Percentiles rank a stretch among this genome's conserved stretches.
phyloP scores from a whole-genome alignment of 1,140 invertebrate species.

The Pentalonia nigronervosa region DNA sequence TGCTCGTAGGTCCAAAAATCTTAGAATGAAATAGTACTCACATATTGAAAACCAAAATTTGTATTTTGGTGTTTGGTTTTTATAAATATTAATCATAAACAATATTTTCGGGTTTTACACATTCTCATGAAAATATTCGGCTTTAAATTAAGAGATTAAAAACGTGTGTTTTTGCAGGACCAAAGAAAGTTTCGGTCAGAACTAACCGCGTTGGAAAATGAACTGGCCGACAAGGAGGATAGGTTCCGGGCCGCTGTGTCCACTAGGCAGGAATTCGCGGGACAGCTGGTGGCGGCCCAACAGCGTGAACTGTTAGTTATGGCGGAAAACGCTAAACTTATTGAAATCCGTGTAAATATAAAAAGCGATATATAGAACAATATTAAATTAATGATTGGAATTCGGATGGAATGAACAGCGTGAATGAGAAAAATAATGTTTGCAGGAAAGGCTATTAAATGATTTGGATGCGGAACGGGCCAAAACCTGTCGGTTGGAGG shows the following conservation, averaged over 20 bases:
- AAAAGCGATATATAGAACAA: background rate
- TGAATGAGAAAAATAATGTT: background rate
- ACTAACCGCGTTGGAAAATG: slow-evolving; percentile 38
- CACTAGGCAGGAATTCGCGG: slow-evolving; percentile 41
- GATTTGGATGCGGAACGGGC: slow-evolving; percentile 12
- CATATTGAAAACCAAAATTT: background rate
- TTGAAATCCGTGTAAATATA: slow-evolving; percentile 24
- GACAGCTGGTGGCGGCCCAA: slow-evolving; percentile 32
- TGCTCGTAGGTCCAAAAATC: background rate
- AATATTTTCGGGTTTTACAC: background rate
- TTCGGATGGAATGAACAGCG: background rate
- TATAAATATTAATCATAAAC: too few relatives aligned
- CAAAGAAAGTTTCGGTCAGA: slow-evolving; percentile 34
- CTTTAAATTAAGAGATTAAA: background rate
- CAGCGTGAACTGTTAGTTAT: slow-evolving; percentile 15
- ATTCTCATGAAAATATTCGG: background rate
- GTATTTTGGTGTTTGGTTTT: background rate
- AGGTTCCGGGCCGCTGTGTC: background rate
- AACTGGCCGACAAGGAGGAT: slow-evolving; percentile 58
- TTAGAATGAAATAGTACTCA: background rate
- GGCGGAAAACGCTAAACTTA: slow-evolving; percentile 21
- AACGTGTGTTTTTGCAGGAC: slow-evolving; percentile 12
- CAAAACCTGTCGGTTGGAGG: background rate
- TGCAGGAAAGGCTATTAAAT: slow-evolving; percentile 11
- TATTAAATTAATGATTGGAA: too few relatives aligned